Conservation (phyloP, 2,888 invertebrate genomes). For the Mimachlamys varia region DNA sequence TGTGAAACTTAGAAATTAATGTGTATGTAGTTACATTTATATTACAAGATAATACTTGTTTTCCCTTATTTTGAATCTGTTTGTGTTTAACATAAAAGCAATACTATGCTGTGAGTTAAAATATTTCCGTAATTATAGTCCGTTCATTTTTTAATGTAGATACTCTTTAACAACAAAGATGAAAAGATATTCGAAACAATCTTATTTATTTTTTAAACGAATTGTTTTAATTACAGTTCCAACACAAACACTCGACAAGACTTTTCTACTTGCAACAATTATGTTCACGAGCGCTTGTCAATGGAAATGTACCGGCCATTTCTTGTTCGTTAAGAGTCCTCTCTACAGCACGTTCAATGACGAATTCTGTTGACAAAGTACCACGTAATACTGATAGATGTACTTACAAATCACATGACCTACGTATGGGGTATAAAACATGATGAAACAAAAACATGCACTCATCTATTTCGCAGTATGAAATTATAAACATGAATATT, state of each 20-base stretch:
- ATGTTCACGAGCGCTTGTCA: neutral
- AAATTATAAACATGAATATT: neutral
- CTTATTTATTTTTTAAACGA: constrained; percentile 1
- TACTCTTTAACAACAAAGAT: neutral
- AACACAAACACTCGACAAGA: neutral
- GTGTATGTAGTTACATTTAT: no score
- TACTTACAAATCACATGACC: constrained; percentile 3
- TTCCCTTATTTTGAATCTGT: no score
- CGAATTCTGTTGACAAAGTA: neutral
- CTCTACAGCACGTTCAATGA: neutral
- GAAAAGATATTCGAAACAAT: neutral
- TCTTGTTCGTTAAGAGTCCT: neutral
- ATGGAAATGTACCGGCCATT: constrained; percentile 27
- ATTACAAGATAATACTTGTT: no score
- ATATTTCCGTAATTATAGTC: no score
- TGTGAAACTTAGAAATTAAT: no score
- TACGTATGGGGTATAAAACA: neutral
- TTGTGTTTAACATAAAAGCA: no score
- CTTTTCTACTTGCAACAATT: neutral
- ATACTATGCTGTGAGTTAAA: no score
- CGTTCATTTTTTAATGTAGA: no score
- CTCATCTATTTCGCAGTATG: neutral
- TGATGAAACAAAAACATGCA: neutral
- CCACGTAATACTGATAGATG: neutral
- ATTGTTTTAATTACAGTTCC: neutral